Conservation (phyloP, 2,113 vertebrate genomes). For the Odontesthes bonariensis region DNA sequence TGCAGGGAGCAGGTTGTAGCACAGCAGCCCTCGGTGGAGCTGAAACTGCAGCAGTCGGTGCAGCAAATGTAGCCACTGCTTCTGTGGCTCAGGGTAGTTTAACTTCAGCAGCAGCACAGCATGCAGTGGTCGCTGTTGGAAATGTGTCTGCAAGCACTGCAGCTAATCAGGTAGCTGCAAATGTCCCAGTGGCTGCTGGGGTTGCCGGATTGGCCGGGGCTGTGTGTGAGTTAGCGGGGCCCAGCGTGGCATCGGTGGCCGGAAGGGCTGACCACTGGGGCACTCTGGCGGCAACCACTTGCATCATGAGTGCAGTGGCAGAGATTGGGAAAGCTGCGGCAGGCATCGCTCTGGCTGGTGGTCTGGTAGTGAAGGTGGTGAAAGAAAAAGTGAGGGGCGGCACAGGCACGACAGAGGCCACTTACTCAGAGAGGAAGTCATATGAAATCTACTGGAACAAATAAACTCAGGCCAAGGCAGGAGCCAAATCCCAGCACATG, state of each 20-base stretch:
- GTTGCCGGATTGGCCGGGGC: background rate
- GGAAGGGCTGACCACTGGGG: slow-evolving; percentile 31
- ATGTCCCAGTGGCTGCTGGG: slow-evolving; percentile 30
- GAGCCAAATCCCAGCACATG: background rate
- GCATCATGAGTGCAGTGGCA: slow-evolving; percentile 64
- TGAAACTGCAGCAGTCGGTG: slow-evolving; percentile 34
- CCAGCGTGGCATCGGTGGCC: slow-evolving; percentile 14
- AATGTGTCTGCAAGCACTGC: slow-evolving; percentile 17
- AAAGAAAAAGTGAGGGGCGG: slow-evolving; percentile 73
- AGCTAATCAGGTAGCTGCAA: slow-evolving; percentile 28
- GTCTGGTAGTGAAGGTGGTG: slow-evolving; percentile 79
- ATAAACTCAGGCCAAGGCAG: slow-evolving; percentile 37
- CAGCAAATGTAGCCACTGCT: slow-evolving; percentile 17
- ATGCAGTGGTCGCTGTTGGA: slow-evolving; percentile 25
- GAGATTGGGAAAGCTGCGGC: slow-evolving; percentile 77
- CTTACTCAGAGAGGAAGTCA: slow-evolving; percentile 70
- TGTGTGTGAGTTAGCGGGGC: slow-evolving; percentile 19
- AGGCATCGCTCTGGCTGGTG: slow-evolving; percentile 66
- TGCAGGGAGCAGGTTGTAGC: slow-evolving; percentile 58
- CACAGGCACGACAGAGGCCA: slow-evolving; percentile 27
- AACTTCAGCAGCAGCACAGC: slow-evolving; percentile 31
- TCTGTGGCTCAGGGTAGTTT: slow-evolving; percentile 39
- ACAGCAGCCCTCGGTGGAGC: slow-evolving; percentile 52
- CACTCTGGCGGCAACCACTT: slow-evolving; percentile 16
- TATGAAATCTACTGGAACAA: slow-evolving; percentile 83